These are phyloP conservation scores for Zophobas morio DNA, from an alignment of 1,140 invertebrate genomes.

Conservation along the genomic window DNA sequence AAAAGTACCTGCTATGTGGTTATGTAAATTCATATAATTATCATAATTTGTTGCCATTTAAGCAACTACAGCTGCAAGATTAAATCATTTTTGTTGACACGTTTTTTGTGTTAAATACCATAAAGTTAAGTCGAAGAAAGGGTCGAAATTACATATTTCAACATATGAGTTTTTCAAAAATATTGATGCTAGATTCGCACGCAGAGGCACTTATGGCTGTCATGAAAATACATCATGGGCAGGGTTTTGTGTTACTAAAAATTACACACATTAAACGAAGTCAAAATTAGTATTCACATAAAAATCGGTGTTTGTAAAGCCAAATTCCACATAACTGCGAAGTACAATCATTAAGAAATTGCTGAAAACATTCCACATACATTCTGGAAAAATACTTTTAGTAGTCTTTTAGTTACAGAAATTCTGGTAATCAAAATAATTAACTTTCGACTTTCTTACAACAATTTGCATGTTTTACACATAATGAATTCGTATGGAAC, in stretches of 20 bases:
- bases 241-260: no score
- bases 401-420: no score
- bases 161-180: constrained; percentile 27
- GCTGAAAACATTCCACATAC: no score
- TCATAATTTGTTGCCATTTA: constrained; percentile 17
- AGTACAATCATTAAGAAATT: no score
- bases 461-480: no score
- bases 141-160: constrained; percentile 42
- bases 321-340: no score
- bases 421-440: no score
- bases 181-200: constrained; percentile 1
- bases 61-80: constrained; percentile 11
- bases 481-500: no score
- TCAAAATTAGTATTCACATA: neutral
- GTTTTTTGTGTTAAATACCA: constrained; percentile 20
- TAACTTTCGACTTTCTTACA: no score
- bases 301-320: no score
- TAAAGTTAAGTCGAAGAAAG: neutral
- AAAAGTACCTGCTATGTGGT: constrained; percentile 16
- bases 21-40: constrained; percentile 19
- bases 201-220: constrained; percentile 4
- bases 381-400: no score
- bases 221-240: neutral
- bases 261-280: no score
- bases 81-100: constrained; percentile 24